Evolutionary conservation across 2,113 vertebrate species (phyloP).

Genomic region (Corythoichthys haematopterus): DNA sequence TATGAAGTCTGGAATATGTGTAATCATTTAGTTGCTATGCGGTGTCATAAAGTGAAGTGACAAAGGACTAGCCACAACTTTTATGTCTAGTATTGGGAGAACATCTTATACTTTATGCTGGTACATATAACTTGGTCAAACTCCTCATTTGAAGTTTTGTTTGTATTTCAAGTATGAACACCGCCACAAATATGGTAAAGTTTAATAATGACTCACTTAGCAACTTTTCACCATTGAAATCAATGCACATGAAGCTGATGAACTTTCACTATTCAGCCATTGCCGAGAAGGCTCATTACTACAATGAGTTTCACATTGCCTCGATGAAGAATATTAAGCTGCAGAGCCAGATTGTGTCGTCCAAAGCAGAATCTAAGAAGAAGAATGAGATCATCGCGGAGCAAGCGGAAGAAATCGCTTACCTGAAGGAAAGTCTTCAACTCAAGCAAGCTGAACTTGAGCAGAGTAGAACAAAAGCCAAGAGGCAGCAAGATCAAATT

Average conservation of each 20-base stretch:
- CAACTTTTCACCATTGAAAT: slow-evolving; percentile 1
- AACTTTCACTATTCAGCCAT: slow-evolving; percentile 10
- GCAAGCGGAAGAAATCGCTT: background rate
- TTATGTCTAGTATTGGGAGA: background rate
- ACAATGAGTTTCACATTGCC: slow-evolving; percentile 3
- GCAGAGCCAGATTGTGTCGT: background rate
- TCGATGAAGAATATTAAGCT: background rate
- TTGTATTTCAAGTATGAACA: background rate
- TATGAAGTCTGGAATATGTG: too few relatives aligned
- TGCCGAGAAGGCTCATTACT: slow-evolving; percentile 5
- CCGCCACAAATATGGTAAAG: background rate
- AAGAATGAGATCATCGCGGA: background rate
- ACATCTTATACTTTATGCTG: too few relatives aligned
- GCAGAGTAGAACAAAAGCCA: background rate
- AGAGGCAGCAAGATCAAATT: slow-evolving; percentile 1
- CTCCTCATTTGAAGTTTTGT: too few relatives aligned
- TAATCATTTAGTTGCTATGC: background rate
- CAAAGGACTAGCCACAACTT: background rate
- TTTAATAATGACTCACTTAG: background rate
- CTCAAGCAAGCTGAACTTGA: background rate
- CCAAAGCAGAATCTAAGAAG: background rate
- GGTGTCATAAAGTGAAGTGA: slow-evolving; percentile 4
- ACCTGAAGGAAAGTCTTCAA: slow-evolving; percentile 3
- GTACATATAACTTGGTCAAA: too few relatives aligned
- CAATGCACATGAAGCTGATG: slow-evolving; percentile 10